Conservation (phyloP, 2,113 vertebrate genomes). For the Thinocorus orbignyianus region DNA sequence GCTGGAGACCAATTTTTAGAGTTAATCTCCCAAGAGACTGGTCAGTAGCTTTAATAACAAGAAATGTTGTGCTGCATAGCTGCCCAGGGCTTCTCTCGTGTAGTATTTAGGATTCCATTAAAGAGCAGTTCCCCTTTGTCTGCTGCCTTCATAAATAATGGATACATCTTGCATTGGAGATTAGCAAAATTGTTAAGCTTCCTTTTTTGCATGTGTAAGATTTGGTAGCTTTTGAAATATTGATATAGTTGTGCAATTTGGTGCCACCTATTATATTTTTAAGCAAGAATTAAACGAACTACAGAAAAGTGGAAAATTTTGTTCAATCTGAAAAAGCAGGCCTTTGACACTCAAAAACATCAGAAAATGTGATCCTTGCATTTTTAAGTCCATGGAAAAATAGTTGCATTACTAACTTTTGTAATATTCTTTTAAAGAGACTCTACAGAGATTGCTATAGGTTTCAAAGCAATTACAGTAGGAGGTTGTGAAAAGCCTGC, state of each 20-base stretch:
- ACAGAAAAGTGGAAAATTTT: not conserved
- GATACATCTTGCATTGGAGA: conserved; percentile 69
- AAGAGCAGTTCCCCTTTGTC: conserved; percentile 53
- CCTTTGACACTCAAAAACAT: not conserved
- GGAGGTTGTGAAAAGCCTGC: conserved; percentile 46
- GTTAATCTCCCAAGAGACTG: not conserved
- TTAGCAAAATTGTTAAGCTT: conserved; percentile 67
- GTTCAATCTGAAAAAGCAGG: not conserved
- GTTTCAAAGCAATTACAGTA: conserved; percentile 45
- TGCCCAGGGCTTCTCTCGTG: conserved; percentile 6
- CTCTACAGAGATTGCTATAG: conserved; percentile 19
- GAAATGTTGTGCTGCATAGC: not conserved
- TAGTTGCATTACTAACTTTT: conserved; percentile 20
- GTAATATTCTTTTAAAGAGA: conserved; percentile 16
- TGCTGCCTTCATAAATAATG: conserved; percentile 74
- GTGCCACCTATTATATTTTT: conserved; percentile 21
- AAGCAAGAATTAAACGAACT: not conserved
- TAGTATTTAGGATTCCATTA: conserved; percentile 56
- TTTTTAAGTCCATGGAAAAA: not conserved
- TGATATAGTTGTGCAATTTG: conserved; percentile 53
- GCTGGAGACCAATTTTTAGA: not conserved
- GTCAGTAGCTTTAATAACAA: conserved; percentile 15
- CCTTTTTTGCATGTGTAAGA: conserved; percentile 49
- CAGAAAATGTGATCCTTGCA: not conserved
- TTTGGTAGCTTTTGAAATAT: conserved; percentile 70